These are phyloP conservation scores for Apostichopus californicus DNA, from an alignment of 35 echinoderm and acorn worm species.

Conservation along the genomic window DNA sequence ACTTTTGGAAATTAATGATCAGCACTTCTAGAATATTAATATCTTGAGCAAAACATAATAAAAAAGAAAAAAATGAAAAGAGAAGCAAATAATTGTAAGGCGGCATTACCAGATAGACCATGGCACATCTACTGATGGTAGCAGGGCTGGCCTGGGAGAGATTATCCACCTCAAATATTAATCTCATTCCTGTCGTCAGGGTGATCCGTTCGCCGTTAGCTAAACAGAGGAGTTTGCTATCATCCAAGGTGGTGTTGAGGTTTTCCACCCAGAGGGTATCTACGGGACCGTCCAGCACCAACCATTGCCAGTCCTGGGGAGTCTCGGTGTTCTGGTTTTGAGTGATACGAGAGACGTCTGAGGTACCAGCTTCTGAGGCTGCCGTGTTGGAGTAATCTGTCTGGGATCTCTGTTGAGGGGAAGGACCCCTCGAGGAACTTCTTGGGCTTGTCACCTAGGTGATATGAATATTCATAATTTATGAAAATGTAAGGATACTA, in stretches of 20 bases:
- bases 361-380: slow-evolving; percentile 35
- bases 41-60: too few relatives aligned
- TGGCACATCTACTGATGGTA: slow-evolving; percentile 99
- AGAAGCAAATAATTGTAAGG: too few relatives aligned
- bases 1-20: background rate
- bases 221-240: slow-evolving; percentile 91
- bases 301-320: slow-evolving; percentile 91
- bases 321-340: slow-evolving; percentile 62
- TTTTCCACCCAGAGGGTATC: slow-evolving; percentile 99
- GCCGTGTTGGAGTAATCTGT: background rate
- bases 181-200: slow-evolving; percentile 84
- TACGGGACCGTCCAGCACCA: slow-evolving; percentile 93
- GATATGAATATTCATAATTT: background rate
- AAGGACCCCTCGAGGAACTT: slow-evolving; percentile 34
- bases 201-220: slow-evolving; percentile 96
- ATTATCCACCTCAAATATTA: slow-evolving; percentile 98
- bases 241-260: slow-evolving; percentile 92
- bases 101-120: slow-evolving; percentile 90
- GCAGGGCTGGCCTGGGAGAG: slow-evolving; percentile 96
- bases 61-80: too few relatives aligned
- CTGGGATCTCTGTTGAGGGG: slow-evolving; percentile 11
- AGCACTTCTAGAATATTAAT: too few relatives aligned
- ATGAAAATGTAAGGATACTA: too few relatives aligned
- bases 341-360: background rate
- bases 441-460: slow-evolving; percentile 48